phyloP scores from a whole-genome alignment of 2,888 invertebrate genomes.

The Monoplex corrugatus region DNA sequence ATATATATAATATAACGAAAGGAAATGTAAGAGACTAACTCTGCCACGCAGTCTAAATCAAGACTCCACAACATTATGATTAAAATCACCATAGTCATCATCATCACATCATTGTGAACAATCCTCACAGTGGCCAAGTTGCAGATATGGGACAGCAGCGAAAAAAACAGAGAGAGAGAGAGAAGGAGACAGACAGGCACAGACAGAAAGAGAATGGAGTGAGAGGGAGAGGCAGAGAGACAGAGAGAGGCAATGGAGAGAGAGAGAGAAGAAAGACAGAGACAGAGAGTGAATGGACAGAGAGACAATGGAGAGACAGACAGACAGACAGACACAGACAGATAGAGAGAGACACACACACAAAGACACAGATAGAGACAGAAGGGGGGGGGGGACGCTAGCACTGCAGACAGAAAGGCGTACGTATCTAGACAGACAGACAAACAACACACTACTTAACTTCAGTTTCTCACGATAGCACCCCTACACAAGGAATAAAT shows the following conservation, averaged over 20 bases:
- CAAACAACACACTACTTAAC: too few species aligned
- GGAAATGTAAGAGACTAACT: background rate
- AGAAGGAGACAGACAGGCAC: background rate
- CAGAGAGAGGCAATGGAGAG: background rate
- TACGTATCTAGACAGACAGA: too few species aligned
- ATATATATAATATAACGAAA: background rate
- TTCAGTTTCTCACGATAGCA: too few species aligned
- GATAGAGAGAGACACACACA: background rate
- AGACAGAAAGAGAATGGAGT: background rate
- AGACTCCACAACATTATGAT: background rate
- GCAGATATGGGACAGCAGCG: background rate
- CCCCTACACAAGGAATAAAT: too few species aligned
- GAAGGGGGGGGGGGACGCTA: too few species aligned
- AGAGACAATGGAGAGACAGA: background rate
- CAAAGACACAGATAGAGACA: too few species aligned
- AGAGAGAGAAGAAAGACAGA: too few species aligned
- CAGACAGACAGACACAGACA: background rate
- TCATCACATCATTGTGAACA: background rate
- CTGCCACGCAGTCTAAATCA: background rate
- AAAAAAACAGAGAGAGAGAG: background rate
- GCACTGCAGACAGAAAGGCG: too few species aligned
- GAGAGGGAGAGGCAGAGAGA: background rate
- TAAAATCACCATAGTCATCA: background rate
- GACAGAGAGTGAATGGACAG: background rate
- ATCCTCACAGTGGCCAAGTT: background rate